Percentiles rank a stretch among this genome's conserved stretches.
phyloP scores from a whole-genome alignment of 2,113 vertebrate genomes.

The Acrocephalus arundinaceus region DNA sequence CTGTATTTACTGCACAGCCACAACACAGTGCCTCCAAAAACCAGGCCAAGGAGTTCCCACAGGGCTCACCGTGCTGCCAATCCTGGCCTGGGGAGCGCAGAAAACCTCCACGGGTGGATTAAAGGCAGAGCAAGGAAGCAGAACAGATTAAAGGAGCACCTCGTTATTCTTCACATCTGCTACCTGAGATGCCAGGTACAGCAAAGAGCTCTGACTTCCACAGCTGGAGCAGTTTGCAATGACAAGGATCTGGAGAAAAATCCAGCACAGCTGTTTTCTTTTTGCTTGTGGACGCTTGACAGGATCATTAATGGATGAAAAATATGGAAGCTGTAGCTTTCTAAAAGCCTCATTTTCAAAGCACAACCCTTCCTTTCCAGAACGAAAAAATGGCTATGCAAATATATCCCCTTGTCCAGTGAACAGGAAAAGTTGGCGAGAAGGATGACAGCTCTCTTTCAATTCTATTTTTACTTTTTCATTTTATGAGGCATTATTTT shows the following conservation, averaged over 20 bases:
- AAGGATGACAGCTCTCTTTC: not conserved
- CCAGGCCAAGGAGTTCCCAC: slow-evolving; percentile 21
- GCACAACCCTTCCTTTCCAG: not conserved
- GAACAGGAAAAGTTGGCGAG: not conserved
- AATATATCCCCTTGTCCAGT: not conserved
- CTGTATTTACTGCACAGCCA: slow-evolving; percentile 43
- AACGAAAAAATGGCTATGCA: not conserved
- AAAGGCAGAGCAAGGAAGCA: not conserved
- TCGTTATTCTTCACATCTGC: not conserved
- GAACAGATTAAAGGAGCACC: not conserved
- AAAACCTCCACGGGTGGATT: not conserved
- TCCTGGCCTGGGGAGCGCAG: not conserved
- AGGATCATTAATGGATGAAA: not conserved
- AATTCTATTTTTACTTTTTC: not conserved
- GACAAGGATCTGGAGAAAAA: not conserved
- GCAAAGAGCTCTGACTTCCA: not conserved
- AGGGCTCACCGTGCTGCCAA: not conserved
- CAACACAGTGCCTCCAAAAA: not conserved
- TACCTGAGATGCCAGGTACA: not conserved
- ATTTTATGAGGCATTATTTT: not conserved
- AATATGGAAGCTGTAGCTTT: not conserved
- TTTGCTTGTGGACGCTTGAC: not conserved
- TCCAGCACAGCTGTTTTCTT: not conserved
- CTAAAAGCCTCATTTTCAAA: not conserved
- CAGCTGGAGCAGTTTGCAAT: not conserved